A percentile compares a stretch with the other conserved stretches of the same genome.
These are phyloP conservation scores for Sepioteuthis lessoniana DNA, from an alignment of 2,888 invertebrate genomes.

Conservation along the genomic window DNA sequence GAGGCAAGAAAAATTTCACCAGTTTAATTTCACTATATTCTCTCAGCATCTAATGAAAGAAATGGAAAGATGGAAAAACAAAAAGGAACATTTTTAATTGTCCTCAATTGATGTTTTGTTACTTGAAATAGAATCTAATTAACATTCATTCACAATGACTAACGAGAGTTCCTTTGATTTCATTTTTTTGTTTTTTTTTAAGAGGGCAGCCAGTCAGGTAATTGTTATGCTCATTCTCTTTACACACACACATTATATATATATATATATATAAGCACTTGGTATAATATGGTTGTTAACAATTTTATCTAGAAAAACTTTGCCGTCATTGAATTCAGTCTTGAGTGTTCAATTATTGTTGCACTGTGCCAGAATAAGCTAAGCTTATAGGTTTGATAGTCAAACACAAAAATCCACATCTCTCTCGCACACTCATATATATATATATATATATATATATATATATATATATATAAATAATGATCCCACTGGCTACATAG, in stretches of 20 bases:
- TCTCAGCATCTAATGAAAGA: neutral
- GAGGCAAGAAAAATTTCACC: too few relatives aligned
- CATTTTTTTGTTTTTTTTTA: neutral
- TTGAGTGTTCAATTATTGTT: neutral
- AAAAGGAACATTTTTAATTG: neutral
- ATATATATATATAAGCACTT: neutral
- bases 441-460: slow-evolving; percentile 43
- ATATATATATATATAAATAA: neutral
- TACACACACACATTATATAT: neutral
- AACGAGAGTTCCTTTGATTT: neutral
- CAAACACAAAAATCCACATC: too few relatives aligned
- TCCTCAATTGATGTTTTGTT: neutral
- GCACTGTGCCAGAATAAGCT: too few relatives aligned
- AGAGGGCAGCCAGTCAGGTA: neutral
- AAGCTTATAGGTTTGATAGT: too few relatives aligned
- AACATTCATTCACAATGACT: slow-evolving; percentile 9
- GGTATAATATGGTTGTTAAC: neutral
- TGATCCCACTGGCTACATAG: too few relatives aligned
- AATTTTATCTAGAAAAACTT: too few relatives aligned
- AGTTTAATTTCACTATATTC: neutral
- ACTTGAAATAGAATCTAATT: neutral
- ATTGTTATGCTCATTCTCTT: neutral
- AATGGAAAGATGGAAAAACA: neutral
- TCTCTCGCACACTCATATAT: neutral
- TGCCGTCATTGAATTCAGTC: neutral